phyloP scores from a whole-genome alignment of 2,888 invertebrate genomes.

The Fragum fragum region DNA sequence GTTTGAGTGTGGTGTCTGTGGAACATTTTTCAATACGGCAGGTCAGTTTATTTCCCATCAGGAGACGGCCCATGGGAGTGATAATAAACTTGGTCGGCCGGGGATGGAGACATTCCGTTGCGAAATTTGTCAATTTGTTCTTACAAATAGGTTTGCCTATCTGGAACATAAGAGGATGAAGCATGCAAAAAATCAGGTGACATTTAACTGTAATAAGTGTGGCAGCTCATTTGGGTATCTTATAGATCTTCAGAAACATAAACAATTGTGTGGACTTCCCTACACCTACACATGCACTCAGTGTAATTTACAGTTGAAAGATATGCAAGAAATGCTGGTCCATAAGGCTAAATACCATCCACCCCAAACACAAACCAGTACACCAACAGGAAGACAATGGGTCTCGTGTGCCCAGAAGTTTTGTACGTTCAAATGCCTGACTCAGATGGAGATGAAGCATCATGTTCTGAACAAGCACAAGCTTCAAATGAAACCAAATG shows the following conservation, averaged over 20 bases:
- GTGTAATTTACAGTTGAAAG: slow-evolving; percentile 20
- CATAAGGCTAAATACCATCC: slow-evolving; percentile 23
- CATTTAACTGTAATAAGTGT: slow-evolving; percentile 60
- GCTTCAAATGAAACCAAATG: slow-evolving; percentile 20
- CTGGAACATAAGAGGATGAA: slow-evolving; percentile 67
- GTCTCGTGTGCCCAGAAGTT: background rate
- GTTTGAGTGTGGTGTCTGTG: slow-evolving; percentile 66
- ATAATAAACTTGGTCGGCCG: slow-evolving; percentile 43
- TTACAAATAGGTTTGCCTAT: slow-evolving; percentile 64
- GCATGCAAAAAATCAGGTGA: slow-evolving; percentile 45
- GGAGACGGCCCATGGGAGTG: slow-evolving; percentile 37
- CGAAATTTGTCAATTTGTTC: slow-evolving; percentile 62
- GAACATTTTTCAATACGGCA: slow-evolving; percentile 61
- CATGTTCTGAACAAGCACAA: slow-evolving; percentile 53
- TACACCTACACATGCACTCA: slow-evolving; percentile 26
- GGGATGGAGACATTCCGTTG: slow-evolving; percentile 65
- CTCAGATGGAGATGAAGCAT: slow-evolving; percentile 55
- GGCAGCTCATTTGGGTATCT: slow-evolving; percentile 41
- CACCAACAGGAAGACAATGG: slow-evolving; percentile 32
- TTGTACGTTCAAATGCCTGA: slow-evolving; percentile 54
- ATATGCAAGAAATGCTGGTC: slow-evolving; percentile 12
- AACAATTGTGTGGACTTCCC: slow-evolving; percentile 41
- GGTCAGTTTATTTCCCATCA: slow-evolving; percentile 62
- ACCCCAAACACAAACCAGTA: background rate
- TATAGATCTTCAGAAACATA: slow-evolving; percentile 56